Conservation (phyloP, 2,797 vertebrate genomes). For the Argya squamiceps region DNA sequence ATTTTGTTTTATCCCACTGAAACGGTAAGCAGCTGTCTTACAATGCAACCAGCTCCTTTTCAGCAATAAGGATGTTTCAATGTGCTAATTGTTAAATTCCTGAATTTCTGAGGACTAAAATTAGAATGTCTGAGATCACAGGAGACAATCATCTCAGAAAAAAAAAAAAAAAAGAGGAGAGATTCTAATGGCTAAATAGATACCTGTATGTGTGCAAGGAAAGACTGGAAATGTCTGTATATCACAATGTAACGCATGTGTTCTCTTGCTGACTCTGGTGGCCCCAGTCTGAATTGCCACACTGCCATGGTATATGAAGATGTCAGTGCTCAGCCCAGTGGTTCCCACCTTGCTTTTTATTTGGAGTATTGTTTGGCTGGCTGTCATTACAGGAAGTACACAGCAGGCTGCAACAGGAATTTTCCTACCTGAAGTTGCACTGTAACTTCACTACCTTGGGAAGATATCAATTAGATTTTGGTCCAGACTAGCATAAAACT, state of each 20-base stretch:
- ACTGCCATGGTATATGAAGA: neutral
- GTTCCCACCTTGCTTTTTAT: neutral
- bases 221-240: neutral
- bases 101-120: neutral
- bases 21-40: neutral
- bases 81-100: neutral
- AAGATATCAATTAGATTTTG: neutral
- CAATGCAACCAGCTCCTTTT: neutral
- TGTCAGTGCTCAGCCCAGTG: neutral
- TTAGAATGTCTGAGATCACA: neutral
- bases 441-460: neutral
- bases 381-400: neutral
- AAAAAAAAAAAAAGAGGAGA: neutral
- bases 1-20: slow-evolving; percentile 4
- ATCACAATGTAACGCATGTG: neutral
- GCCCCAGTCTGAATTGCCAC: neutral
- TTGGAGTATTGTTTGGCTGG: neutral
- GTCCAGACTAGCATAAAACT: neutral
- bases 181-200: neutral
- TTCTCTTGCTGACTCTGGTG: neutral
- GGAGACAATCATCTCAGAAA: neutral
- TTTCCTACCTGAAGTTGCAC: neutral
- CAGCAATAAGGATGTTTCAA: neutral
- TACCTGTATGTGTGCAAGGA: neutral
- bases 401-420: neutral